A percentile compares a stretch with the other conserved stretches of the same genome.
Conservation (phyloP, 2,113 vertebrate species). For the Isichthys henryi region DNA sequence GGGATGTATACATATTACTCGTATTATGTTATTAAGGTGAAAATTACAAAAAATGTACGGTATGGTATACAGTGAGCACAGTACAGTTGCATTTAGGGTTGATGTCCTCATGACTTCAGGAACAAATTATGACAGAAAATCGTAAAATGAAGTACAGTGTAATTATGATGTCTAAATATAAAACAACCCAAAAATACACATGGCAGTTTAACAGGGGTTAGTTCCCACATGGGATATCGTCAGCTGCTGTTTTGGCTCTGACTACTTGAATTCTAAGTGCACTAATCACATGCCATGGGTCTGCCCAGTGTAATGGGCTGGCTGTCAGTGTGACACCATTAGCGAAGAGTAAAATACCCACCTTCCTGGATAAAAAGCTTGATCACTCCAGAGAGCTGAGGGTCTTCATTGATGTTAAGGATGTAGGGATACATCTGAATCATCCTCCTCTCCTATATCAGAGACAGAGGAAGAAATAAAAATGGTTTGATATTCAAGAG, state of each 20-base stretch:
- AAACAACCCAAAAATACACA: not conserved
- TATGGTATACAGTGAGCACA: not conserved
- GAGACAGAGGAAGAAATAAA: not conserved
- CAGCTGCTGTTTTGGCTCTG: not conserved
- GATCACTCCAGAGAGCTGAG: constrained; percentile 76
- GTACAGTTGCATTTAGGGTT: not conserved
- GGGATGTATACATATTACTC: not conserved
- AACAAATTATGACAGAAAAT: not conserved
- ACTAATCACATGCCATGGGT: not conserved
- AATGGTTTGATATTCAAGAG: not conserved
- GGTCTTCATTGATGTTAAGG: constrained; percentile 76
- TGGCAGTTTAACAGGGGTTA: not conserved
- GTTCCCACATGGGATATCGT: not conserved
- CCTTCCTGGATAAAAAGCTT: constrained; percentile 75
- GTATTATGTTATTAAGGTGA: not conserved
- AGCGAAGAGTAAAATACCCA: constrained; percentile 30
- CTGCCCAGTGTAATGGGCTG: not conserved
- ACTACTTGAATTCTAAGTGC: not conserved
- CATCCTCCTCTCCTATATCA: constrained; percentile 68
- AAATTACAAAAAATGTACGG: not conserved
- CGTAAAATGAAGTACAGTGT: not conserved
- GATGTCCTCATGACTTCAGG: not conserved
- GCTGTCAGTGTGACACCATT: not conserved
- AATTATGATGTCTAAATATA: not conserved
- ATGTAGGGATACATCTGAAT: constrained; percentile 73